Evolutionary conservation across 2,888 invertebrate species (phyloP), one percentile per base, ranked within the genome.

Genomic region (Ophion obscuratus): DNA sequence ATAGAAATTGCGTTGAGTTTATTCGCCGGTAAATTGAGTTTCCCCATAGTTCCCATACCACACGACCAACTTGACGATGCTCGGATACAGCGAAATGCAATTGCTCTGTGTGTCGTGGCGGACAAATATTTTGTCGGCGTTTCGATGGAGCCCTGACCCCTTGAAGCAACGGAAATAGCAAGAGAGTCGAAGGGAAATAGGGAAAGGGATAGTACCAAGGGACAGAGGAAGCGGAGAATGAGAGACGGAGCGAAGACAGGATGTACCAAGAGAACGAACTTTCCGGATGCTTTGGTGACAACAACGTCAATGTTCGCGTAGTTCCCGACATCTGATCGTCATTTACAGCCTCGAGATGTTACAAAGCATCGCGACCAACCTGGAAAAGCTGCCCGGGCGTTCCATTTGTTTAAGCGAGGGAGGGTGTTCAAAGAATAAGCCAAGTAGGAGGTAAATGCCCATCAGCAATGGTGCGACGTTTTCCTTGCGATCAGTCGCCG

Each of bases 261-360:
- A 17, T 24, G 7, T 20, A 67, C 66, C n/a, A 73, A 74, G 81
- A 84, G 83, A 86, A 87, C 87, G 86, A 85, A 84, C 88, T 86
- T 80, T 81, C 80, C 66, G 82, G 77, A 84, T 86, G 85, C 78
- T 87, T 75, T 79, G 81, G 62, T 40, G 81, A 85, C 78, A 78
- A 78, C 59, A 68, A 27, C 68, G 57, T 59, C 14, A 66, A 59
- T 67, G 68, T 59, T 79, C 70, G 62, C 67, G 11, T 14, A 31
- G 36, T 44, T 44, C 70, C 81, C 47, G 80, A 83, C 85, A 87
- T 86, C 84, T 87, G 77, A 75, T 82, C 70, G 80, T 78, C 83
- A 81, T 74, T 88, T 76, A 81, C 84, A 74, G 86, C 53, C 67
- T 78, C 67, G 78, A 79, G 83, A 74, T 62, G 17, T 31, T 4